Evolutionary conservation across 2,888 invertebrate genomes (phyloP), one percentile per base, ranked within the genome.

Genomic region (Thymelicus lineola): DNA sequence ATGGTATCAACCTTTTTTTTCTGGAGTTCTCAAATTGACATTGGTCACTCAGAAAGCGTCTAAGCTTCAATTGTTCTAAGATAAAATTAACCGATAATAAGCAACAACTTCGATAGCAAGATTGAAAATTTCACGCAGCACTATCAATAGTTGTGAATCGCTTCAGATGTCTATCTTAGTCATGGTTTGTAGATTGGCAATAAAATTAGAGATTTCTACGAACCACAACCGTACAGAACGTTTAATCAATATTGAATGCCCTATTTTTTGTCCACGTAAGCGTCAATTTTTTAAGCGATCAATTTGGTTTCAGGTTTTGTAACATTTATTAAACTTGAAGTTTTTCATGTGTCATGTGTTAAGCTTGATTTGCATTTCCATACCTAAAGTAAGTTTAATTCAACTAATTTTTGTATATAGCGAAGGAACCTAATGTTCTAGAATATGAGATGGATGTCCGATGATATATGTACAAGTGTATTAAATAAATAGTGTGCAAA

Each of bases 241-340:
- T 72, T 75, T 78, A 78, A 80, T 83, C 78, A 83, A 82, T 83
- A 82, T 80, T 79, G 77, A 79, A 80, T 78, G 75, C 75, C 72
- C 76, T 72, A 77, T 80, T 82, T 61, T 83, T 61, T 45, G 20
- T 20, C 20, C 14, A 38, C 14, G 20, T 60, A 60, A 60, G 20
- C 14, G 46, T 61, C 50, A 59, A 48, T 20, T 53, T 66, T 66
- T 60, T 42, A 9, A 48, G 38, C 48, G 12, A 6, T 65, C 57
- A 46, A 10, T 48, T 66, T 62, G 7, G 48, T 48, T 50, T 36
- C 48, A 15, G 48, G 57, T 71, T 71, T 61, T 70, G 64, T 61
- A 63, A 72, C 38, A 35, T 48, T 50, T 15, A 7, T 53, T 53
- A 61, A 14, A 45, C 6, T 28, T 28, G n/a, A n/a, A n/a, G 7